Base-by-base conservation (phyloP, 2,888 invertebrate genomes). In the Hylaea fasciaria region DNA sequence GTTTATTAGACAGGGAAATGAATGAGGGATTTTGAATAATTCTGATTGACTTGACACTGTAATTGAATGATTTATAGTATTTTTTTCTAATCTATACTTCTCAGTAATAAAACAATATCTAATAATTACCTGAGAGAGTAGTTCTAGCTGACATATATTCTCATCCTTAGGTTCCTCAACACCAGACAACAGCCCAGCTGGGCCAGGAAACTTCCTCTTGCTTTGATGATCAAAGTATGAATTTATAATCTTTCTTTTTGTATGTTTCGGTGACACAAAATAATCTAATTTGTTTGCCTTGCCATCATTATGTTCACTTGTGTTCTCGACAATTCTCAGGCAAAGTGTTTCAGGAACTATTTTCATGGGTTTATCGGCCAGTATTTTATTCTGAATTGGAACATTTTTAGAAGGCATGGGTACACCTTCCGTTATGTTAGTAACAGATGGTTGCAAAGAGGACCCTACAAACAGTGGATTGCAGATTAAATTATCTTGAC, bases 121-220 rank as follows among this genome's bases (percentile, higher is more conserved):
- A 12, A 12, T n/a, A n/a, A 2, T 12, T 79, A 92, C 92, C 87
- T 92, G 92, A 57, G 92, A 91, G 13, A 91, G 75, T 45, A 92
- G 66, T 71, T 92, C 91, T 62, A 91, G 81, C 46, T 87, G 83
- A 62, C 84, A 80, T 65, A 87, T 77, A 64, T 69, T 78, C 62
- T 89, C 85, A 79, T 90, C 85, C 50, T 80, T 81, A 45, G 78
- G 80, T 57, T 85, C 83, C 66, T 84, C 78, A 57, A 89, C 79
- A 22, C 86, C 84, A 56, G 81, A 82, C n/a, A 92, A 73, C 13
- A 92, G 69, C 0, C 92, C 92, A 45, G 92, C 92, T 16, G 92
- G 92, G 0, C 92, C 92, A 13, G 92, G 92, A 63, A 92, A 92
- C 64, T 91, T 92, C 66, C 92, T 81, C 71, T 92, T 91, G 47